A percentile compares a stretch with the other conserved stretches of the same genome.
Conservation (phyloP, 2,113 vertebrate species). For the Indicator indicator region DNA sequence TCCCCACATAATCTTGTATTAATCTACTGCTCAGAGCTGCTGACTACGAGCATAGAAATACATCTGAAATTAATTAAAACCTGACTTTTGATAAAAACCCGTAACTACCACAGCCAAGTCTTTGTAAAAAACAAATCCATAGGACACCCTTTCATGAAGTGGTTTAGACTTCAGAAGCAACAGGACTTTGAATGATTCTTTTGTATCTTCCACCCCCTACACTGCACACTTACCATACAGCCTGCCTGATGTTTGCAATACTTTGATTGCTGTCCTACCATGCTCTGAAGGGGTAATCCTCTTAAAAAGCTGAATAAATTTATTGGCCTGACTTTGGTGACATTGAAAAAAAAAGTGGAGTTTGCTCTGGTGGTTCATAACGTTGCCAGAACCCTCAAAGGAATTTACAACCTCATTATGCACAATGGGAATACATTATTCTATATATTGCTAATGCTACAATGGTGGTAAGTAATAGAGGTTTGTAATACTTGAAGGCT, state of each 20-base stretch:
- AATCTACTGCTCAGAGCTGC: background rate
- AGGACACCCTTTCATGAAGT: background rate
- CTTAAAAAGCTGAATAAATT: slow-evolving; percentile 42
- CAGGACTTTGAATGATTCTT: background rate
- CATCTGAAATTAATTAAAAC: slow-evolving; percentile 24
- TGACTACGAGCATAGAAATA: background rate
- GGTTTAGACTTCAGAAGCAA: background rate
- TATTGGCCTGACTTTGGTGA: slow-evolving; percentile 54
- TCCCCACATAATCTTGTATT: background rate
- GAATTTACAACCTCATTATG: slow-evolving; percentile 72
- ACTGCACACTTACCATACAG: rapidly evolving
- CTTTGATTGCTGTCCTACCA: background rate
- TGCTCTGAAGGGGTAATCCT: background rate
- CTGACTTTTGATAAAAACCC: background rate
- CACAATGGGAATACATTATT: slow-evolving; percentile 38
- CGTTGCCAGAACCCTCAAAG: slow-evolving; percentile 60
- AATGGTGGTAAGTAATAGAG: slow-evolving; percentile 54
- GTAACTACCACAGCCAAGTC: background rate
- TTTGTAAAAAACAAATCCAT: background rate
- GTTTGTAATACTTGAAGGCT: slow-evolving; percentile 59
- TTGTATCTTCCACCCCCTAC: background rate
- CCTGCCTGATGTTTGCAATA: background rate
- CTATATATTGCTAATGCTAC: slow-evolving; percentile 53
- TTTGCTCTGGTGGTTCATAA: slow-evolving; percentile 45
- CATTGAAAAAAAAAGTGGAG: background rate